A percentile compares a stretch with the other conserved stretches of the same genome.
phyloP scores from a whole-genome alignment of 2,797 vertebrate genomes.

The Erpetoichthys calabaricus region DNA sequence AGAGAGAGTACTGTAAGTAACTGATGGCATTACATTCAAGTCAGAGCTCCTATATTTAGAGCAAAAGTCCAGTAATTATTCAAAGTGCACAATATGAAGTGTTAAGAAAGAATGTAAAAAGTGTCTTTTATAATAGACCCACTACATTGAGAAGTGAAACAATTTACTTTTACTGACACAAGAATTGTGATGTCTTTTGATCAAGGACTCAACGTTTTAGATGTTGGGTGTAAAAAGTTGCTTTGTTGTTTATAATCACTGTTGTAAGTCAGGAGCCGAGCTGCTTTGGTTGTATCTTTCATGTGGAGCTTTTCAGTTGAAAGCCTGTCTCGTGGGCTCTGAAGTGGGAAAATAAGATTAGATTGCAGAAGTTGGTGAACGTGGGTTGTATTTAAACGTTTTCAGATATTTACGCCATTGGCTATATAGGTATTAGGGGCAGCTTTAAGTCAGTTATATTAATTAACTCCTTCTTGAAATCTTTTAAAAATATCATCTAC shows the following conservation, averaged over 20 bases:
- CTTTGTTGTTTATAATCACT: conserved; percentile 11
- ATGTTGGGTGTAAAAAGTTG: conserved; percentile 2
- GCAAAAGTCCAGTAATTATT: too few relatives aligned
- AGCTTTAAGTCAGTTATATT: not conserved
- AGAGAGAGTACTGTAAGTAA: too few relatives aligned
- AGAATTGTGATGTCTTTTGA: not conserved
- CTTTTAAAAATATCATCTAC: too few relatives aligned
- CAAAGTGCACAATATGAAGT: too few relatives aligned
- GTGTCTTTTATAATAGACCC: conserved; percentile 2
- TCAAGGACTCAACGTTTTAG: conserved; percentile 4
- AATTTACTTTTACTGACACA: conserved; percentile 9
- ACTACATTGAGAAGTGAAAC: conserved; percentile 11
- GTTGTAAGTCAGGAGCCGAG: conserved; percentile 4
- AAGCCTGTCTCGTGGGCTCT: conserved; percentile 12
- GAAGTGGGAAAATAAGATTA: conserved; percentile 16
- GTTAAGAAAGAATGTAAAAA: not conserved
- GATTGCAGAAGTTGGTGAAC: conserved; percentile 11
- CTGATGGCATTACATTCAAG: too few relatives aligned
- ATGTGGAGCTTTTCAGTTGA: conserved; percentile 9
- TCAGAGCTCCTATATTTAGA: too few relatives aligned
- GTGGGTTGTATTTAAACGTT: conserved; percentile 14
- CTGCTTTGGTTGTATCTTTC: conserved; percentile 6
- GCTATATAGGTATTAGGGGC: conserved; percentile 2
- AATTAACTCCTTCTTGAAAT: too few relatives aligned
- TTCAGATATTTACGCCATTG: conserved; percentile 10